Evolutionary conservation across 2,113 vertebrate species (phyloP).

Genomic region (Alces alces): DNA sequence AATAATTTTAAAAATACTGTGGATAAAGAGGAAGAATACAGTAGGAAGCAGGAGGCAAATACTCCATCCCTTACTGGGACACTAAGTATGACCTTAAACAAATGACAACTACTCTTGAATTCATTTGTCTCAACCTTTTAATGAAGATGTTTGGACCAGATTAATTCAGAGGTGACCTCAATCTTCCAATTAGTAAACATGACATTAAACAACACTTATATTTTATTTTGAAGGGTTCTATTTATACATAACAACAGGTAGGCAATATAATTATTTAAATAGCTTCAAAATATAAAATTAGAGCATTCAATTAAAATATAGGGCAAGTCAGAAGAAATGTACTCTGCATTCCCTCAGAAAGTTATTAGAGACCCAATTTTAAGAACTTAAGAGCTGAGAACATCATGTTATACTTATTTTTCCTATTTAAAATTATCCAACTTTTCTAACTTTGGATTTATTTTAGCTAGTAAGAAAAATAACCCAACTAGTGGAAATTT

Average conservation of each 20-base stretch:
- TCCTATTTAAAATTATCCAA: background rate
- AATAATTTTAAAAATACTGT: background rate
- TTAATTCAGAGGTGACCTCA: background rate
- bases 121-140: background rate
- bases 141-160: background rate
- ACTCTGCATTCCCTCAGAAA: background rate
- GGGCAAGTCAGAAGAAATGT: background rate
- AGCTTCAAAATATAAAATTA: background rate
- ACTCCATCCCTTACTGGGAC: background rate
- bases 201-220: background rate
- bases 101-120: background rate
- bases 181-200: background rate
- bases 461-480: slow-evolving; percentile 7
- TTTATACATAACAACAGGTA: background rate
- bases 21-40: background rate
- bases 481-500: background rate
- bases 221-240: background rate
- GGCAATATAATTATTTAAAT: background rate
- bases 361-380: background rate
- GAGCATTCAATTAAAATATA: background rate
- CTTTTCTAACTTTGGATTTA: background rate
- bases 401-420: background rate
- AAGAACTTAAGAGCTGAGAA: background rate
- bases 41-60: background rate
- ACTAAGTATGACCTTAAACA: background rate